Evolutionary conservation across 2,113 vertebrate species (phyloP).

Genomic region (Lates calcarifer): DNA sequence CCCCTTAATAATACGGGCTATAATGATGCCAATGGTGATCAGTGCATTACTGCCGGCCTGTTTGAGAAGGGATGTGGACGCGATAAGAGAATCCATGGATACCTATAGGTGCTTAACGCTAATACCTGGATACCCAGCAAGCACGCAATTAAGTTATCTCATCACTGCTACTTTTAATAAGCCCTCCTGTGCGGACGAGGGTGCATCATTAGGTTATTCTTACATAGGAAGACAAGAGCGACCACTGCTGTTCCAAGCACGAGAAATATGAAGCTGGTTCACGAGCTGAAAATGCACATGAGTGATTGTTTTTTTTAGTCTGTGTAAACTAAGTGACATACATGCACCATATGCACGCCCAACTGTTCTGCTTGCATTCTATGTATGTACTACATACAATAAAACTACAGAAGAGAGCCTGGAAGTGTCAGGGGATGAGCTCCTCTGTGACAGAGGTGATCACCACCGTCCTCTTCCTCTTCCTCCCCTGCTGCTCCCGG

Average conservation of each 20-base stretch:
- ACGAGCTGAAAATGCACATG: not conserved
- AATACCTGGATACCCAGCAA: constrained; percentile 55
- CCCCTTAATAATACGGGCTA: constrained; percentile 78
- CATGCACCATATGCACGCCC: not conserved
- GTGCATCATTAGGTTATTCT: constrained; percentile 50
- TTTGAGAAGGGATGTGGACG: constrained; percentile 54
- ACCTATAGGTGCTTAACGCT: constrained; percentile 58
- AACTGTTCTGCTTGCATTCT: not conserved
- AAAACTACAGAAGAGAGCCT: not conserved
- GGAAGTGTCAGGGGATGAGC: constrained; percentile 20
- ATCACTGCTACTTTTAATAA: constrained; percentile 64
- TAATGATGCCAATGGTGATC: constrained; percentile 82
- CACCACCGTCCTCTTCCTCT: constrained; percentile 3
- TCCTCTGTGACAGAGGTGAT: constrained; percentile 34
- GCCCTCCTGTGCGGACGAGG: constrained; percentile 37
- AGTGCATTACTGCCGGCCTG: constrained; percentile 72
- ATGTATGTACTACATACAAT: not conserved
- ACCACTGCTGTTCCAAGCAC: constrained; percentile 59
- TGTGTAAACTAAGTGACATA: constrained; percentile 9
- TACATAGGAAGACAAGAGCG: constrained; percentile 40
- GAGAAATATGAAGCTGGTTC: constrained; percentile 11
- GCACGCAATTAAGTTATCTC: constrained; percentile 68
- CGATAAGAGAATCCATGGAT: constrained; percentile 64
- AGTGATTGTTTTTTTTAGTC: not conserved
- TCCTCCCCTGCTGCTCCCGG: constrained; percentile 11